Percentiles rank a stretch among this genome's conserved stretches.
Conservation (phyloP, 2,797 vertebrate species). For the Loriculus beryllinus region DNA sequence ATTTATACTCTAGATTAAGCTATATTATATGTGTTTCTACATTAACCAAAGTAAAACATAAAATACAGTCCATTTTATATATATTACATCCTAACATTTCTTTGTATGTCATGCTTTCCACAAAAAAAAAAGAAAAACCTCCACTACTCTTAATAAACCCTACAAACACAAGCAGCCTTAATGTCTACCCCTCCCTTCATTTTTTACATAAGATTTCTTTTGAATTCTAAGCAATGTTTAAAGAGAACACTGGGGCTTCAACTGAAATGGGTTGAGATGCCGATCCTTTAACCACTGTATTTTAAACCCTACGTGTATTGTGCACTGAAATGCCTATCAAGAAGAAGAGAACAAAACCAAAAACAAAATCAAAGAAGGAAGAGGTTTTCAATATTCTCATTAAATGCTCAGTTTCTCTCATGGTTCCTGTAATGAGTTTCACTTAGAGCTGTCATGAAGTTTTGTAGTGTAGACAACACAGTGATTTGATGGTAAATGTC, state of each 20-base stretch:
- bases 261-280: background rate
- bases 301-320: background rate
- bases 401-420: background rate
- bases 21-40: background rate
- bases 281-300: background rate
- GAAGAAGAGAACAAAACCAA: background rate
- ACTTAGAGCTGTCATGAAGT: background rate
- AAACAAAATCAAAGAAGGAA: background rate
- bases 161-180: background rate
- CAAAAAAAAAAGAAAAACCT: background rate
- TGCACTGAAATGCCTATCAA: background rate
- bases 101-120: background rate
- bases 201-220: background rate
- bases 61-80: background rate
- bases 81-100: background rate
- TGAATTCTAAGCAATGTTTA: background rate
- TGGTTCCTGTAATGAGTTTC: background rate
- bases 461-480: constrained; percentile 12
- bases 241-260: background rate
- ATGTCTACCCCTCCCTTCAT: background rate
- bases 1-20: background rate
- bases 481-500: background rate
- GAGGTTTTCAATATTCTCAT: constrained; percentile 7
- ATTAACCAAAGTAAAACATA: background rate
- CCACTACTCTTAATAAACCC: background rate